Evolutionary conservation across 2,797 vertebrate genomes (phyloP).

Genomic region (Avahi laniger): DNA sequence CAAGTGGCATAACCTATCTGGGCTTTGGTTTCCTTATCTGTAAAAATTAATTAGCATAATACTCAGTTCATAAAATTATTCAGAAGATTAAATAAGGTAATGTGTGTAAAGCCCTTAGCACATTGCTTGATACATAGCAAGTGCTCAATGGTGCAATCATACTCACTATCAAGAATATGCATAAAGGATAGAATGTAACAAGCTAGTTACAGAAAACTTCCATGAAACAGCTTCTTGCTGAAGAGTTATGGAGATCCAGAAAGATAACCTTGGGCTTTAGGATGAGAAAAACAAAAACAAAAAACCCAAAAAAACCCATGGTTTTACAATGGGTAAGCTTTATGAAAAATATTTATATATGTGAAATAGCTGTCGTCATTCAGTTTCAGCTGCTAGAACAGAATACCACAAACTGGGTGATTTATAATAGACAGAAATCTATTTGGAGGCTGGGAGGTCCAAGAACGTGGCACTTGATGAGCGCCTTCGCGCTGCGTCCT

Average conservation of each 20-base stretch:
- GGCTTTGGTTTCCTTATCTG: not conserved
- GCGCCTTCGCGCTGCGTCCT: not conserved
- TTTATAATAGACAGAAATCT: not conserved
- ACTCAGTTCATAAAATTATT: not conserved
- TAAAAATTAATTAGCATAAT: not conserved
- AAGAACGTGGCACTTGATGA: not conserved
- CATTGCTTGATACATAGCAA: not conserved
- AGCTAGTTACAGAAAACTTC: not conserved
- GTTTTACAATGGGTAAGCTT: constrained; percentile 17
- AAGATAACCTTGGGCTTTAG: not conserved
- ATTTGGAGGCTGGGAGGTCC: not conserved
- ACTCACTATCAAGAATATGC: not conserved
- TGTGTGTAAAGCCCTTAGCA: not conserved
- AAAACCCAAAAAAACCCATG: not conserved
- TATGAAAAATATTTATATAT: not conserved
- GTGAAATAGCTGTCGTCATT: not conserved
- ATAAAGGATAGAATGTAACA: not conserved
- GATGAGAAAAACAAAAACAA: not conserved
- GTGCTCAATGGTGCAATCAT: not conserved
- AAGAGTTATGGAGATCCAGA: not conserved
- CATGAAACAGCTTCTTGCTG: not conserved
- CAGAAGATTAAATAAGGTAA: not conserved
- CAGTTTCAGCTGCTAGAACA: not conserved
- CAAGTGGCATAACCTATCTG: not conserved
- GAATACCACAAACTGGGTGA: not conserved